Evolutionary conservation across 1,140 invertebrate species (phyloP).

Genomic region (Eriosoma lanigerum): DNA sequence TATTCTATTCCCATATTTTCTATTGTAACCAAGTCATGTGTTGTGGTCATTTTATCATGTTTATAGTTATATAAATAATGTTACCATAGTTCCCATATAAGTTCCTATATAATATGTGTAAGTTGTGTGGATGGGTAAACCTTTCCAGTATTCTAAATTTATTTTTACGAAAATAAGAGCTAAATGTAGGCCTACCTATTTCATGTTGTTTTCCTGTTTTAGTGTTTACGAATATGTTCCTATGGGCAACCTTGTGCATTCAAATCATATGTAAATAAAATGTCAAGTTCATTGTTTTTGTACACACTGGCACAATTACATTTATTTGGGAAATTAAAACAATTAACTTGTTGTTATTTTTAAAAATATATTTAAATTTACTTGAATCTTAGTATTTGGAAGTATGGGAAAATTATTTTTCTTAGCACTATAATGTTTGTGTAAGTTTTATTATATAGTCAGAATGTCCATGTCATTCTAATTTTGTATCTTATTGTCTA

Average conservation of each 20-base stretch:
- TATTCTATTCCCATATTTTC: no score
- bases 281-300: slow-evolving; percentile 44
- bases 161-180: not conserved
- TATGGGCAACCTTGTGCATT: slow-evolving; percentile 42
- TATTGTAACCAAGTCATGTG: slow-evolving; percentile 24
- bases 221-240: slow-evolving; percentile 39
- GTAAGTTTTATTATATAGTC: no score
- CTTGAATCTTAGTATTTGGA: no score
- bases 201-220: slow-evolving; percentile 19
- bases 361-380: no score
- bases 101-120: not conserved
- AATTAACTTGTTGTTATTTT: no score
- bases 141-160: not conserved
- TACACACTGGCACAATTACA: not conserved
- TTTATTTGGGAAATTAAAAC: not conserved
- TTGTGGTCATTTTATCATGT: slow-evolving; percentile 49
- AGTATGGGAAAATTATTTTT: no score
- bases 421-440: no score
- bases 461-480: no score
- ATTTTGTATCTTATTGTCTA: no score
- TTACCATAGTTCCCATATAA: slow-evolving; percentile 41
- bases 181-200: slow-evolving; percentile 2
- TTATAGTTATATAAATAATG: slow-evolving; percentile 31
- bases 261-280: not conserved
- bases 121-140: not conserved